Evolutionary conservation across 2,113 vertebrate genomes (phyloP).

Genomic region (Rhinoderma darwinii): DNA sequence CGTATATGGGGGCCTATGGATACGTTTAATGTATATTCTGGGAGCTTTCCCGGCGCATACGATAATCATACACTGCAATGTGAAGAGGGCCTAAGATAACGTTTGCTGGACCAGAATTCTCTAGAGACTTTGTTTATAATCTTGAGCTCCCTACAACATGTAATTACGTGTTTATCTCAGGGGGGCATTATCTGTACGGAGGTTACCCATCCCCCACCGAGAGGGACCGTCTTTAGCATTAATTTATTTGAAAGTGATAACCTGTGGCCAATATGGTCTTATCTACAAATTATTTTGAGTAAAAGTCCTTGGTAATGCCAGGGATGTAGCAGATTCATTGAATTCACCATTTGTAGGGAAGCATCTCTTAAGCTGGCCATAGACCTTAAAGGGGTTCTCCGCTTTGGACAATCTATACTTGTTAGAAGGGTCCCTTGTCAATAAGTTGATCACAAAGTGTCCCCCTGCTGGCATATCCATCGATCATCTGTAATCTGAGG

Average conservation of each 20-base stretch:
- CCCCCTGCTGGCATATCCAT: too few species aligned
- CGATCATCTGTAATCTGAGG: too few species aligned
- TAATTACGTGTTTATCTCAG: neutral
- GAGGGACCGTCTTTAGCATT: neutral
- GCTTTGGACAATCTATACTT: too few species aligned
- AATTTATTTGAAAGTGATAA: neutral
- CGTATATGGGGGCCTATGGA: too few species aligned
- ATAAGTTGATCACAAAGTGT: too few species aligned
- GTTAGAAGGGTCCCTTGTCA: too few species aligned
- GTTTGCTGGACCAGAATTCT: neutral
- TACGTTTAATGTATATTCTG: too few species aligned
- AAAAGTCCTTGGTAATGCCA: neutral
- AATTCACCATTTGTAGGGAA: neutral
- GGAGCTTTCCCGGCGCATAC: too few species aligned
- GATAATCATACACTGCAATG: too few species aligned
- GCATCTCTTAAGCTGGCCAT: too few species aligned
- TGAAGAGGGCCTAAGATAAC: too few species aligned
- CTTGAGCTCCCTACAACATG: neutral
- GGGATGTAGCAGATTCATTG: neutral
- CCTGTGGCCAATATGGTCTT: neutral
- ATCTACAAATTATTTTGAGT: neutral
- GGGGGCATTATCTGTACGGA: constrained; percentile 3
- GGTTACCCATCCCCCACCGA: neutral
- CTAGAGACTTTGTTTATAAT: neutral
- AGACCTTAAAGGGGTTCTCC: neutral